These are phyloP conservation scores for Alouatta palliata DNA, from an alignment of 2,113 vertebrate species.

Conservation along the genomic window DNA sequence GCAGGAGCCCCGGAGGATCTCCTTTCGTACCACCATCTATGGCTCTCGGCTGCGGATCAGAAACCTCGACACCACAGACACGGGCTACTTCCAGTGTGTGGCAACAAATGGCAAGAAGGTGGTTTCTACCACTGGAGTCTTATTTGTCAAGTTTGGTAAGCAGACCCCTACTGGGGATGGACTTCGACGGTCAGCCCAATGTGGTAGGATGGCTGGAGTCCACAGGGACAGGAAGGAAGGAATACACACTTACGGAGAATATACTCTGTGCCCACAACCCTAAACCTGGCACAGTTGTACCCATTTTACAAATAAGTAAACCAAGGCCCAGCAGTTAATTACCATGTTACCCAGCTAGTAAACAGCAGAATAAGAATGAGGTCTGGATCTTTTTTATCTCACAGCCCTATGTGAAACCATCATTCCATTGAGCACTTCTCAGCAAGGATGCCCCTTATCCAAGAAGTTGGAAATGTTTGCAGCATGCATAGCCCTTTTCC, in stretches of 20 bases:
- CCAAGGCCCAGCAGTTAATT: neutral
- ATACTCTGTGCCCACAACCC: neutral
- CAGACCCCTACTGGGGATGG: neutral
- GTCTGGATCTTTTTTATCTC: neutral
- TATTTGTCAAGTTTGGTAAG: constrained; percentile 98
- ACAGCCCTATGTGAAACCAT: neutral
- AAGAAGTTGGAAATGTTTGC: neutral
- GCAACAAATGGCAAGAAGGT: constrained; percentile 92
- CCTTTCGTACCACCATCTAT: constrained; percentile 90
- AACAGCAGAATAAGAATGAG: neutral
- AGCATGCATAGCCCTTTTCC: neutral
- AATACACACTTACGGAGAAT: neutral
- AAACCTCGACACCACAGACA: constrained; percentile 98
- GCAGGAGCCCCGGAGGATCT: constrained; percentile 94
- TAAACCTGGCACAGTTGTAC: neutral
- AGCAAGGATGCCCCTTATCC: too few species aligned
- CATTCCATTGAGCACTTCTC: neutral
- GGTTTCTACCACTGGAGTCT: constrained; percentile 95
- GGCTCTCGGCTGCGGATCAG: constrained; percentile 96
- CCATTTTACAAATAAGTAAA: neutral
- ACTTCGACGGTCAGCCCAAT: neutral
- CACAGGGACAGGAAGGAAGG: neutral
- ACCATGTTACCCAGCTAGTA: neutral
- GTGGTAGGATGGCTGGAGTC: neutral
- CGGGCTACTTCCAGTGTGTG: constrained; percentile 98